Evolutionary conservation across 64 coral and sea anemone species (phyloP).

Genomic region (Dendronephthya gigantea): DNA sequence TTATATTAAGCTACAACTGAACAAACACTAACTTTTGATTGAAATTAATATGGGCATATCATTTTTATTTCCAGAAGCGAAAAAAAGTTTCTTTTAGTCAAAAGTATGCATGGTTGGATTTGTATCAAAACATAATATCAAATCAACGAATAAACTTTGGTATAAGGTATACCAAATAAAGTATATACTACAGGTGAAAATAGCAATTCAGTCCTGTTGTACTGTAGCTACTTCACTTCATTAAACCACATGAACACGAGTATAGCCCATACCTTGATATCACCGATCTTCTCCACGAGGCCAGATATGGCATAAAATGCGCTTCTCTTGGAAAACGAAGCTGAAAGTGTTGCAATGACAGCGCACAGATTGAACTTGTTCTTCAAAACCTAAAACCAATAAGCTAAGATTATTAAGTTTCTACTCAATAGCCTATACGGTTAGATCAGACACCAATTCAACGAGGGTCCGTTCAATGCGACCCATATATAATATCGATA

Average conservation of each 20-base stretch:
- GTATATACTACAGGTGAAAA: too few relatives aligned
- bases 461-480: neutral
- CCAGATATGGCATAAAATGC: slow-evolving; percentile 87
- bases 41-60: too few relatives aligned
- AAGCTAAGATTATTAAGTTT: neutral
- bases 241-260: neutral
- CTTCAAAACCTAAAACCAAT: slow-evolving; percentile 59
- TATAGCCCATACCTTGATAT: slow-evolving; percentile 59
- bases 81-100: too few relatives aligned
- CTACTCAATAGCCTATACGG: too few relatives aligned
- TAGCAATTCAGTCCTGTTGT: too few relatives aligned
- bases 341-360: slow-evolving; percentile 51
- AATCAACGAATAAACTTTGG: neutral
- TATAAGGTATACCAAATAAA: too few relatives aligned
- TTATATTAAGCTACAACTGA: too few relatives aligned
- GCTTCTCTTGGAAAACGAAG: slow-evolving; percentile 83
- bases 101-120: too few relatives aligned
- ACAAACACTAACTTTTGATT: too few relatives aligned
- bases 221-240: too few relatives aligned
- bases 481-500: neutral
- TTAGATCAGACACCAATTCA: neutral
- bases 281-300: slow-evolving; percentile 92
- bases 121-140: too few relatives aligned
- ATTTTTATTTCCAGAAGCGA: too few relatives aligned
- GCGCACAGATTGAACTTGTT: slow-evolving; percentile 81